Percentiles rank a stretch among this genome's conserved stretches.
These are phyloP conservation scores for Drosophila kikkawai DNA, from an alignment of 1,140 invertebrate genomes.

Conservation along the genomic window DNA sequence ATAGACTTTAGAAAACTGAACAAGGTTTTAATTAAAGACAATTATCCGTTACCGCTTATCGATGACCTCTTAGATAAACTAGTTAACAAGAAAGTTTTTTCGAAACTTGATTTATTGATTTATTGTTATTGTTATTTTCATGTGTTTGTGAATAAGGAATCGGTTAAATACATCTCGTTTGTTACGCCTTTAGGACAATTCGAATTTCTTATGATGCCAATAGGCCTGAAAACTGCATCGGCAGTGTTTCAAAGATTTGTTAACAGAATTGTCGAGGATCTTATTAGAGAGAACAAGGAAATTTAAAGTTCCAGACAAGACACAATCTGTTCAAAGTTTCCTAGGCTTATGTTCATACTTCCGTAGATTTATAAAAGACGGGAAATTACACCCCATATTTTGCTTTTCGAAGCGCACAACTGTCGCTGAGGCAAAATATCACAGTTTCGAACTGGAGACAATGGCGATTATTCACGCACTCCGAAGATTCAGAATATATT, in stretches of 20 bases:
- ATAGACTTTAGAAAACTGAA: background rate
- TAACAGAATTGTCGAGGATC: conserved; percentile 9
- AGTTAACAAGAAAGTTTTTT: conserved; percentile 7
- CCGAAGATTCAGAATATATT: too few species aligned
- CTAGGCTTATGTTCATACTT: conserved; percentile 1
- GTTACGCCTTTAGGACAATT: background rate
- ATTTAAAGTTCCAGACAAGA: background rate
- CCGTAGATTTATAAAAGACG: background rate
- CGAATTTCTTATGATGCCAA: too few species aligned
- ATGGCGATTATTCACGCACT: too few species aligned
- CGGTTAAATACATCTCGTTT: conserved; percentile 5
- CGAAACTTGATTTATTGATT: conserved; percentile 19
- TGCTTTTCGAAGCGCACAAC: conserved; percentile 2
- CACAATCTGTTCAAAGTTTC: background rate
- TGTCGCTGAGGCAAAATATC: too few species aligned
- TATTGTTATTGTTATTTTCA: conserved; percentile 7
- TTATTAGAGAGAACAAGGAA: conserved; percentile 1
- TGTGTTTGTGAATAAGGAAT: conserved; percentile 1
- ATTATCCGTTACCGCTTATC: conserved; percentile 7
- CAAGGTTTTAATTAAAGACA: background rate
- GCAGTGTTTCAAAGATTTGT: conserved; percentile 2
- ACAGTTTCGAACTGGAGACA: too few species aligned
- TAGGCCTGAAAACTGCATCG: background rate
- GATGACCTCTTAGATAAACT: conserved; percentile 20
- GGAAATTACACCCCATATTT: background rate